Percentiles rank a stretch among this genome's conserved stretches.
Evolutionary conservation across 2,888 invertebrate genomes (phyloP).

Genomic region (Sarcophaga subvicina): DNA sequence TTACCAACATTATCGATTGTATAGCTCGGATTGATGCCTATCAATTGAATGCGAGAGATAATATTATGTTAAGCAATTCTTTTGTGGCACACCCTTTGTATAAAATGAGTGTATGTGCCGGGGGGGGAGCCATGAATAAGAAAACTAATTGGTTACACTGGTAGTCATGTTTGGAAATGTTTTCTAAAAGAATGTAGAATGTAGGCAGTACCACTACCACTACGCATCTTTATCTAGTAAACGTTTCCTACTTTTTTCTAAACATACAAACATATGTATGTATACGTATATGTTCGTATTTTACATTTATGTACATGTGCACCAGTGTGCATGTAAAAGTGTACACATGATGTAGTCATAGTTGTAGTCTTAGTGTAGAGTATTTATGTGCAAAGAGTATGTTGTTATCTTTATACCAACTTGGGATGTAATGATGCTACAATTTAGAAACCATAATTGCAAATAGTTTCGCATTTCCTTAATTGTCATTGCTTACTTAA

Average conservation of each 20-base stretch:
- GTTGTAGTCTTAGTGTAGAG: too few species aligned
- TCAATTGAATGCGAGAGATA: too few species aligned
- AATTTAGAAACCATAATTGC: conserved; percentile 69
- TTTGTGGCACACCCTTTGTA: background rate
- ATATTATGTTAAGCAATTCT: background rate
- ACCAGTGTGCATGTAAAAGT: background rate
- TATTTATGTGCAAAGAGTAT: background rate
- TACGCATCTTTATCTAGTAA: conserved; percentile 40
- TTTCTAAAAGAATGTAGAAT: conserved; percentile 14
- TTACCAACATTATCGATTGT: too few species aligned
- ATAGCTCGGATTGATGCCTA: too few species aligned
- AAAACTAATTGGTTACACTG: conserved; percentile 65
- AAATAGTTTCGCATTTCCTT: conserved; percentile 70
- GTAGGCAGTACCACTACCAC: background rate
- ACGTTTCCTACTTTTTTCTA: conserved; percentile 7
- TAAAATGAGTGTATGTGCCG: background rate
- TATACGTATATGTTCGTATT: background rate
- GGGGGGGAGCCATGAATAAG: conserved; percentile 48
- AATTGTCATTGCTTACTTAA: conserved; percentile 65
- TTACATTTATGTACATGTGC: background rate
- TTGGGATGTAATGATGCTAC: conserved; percentile 65
- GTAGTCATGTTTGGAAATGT: conserved; percentile 50
- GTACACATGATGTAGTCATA: background rate
- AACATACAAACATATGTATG: conserved; percentile 6
- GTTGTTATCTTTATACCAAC: conserved; percentile 53